A percentile compares a stretch with the other conserved stretches of the same genome.
phyloP scores from a whole-genome alignment of 2,888 invertebrate species.

The Torymus tubicola region DNA sequence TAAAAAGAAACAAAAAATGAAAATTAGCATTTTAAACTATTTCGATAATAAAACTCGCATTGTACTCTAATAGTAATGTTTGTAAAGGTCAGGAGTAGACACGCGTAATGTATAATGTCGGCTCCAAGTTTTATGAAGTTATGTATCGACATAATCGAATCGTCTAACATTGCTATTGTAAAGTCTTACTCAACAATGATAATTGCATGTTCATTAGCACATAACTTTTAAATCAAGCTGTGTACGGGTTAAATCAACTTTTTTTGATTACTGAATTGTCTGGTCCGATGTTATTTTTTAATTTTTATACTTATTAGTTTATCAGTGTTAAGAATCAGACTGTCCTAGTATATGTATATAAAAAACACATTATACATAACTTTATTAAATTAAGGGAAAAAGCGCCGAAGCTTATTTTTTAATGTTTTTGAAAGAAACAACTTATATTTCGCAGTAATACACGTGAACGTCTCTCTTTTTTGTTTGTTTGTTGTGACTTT shows the following conservation, averaged over 20 bases:
- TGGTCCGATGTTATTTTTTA: conserved; percentile 55
- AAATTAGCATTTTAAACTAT: conserved; percentile 42
- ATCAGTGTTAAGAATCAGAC: conserved; percentile 51
- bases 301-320: conserved; percentile 55
- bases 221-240: conserved; percentile 62
- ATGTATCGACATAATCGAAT: conserved; percentile 58
- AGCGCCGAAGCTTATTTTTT: conserved; percentile 43
- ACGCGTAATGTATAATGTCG: conserved; percentile 30
- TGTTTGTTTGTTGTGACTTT: conserved; percentile 35
- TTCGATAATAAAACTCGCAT: conserved; percentile 52
- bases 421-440: conserved; percentile 39
- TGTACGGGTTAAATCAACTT: conserved; percentile 58
- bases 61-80: conserved; percentile 52
- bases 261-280: conserved; percentile 46
- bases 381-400: conserved; percentile 45
- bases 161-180: conserved; percentile 62
- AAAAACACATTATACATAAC: conserved; percentile 47
- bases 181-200: conserved; percentile 61
- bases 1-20: conserved; percentile 8
- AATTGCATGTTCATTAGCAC: conserved; percentile 64
- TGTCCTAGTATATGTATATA: conserved; percentile 44
- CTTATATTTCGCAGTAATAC: conserved; percentile 40
- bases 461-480: conserved; percentile 29
- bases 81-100: conserved; percentile 30
- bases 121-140: conserved; percentile 57